Conservation (phyloP, 2,113 vertebrate genomes). For the Rhinolophus ferrumequinum region DNA sequence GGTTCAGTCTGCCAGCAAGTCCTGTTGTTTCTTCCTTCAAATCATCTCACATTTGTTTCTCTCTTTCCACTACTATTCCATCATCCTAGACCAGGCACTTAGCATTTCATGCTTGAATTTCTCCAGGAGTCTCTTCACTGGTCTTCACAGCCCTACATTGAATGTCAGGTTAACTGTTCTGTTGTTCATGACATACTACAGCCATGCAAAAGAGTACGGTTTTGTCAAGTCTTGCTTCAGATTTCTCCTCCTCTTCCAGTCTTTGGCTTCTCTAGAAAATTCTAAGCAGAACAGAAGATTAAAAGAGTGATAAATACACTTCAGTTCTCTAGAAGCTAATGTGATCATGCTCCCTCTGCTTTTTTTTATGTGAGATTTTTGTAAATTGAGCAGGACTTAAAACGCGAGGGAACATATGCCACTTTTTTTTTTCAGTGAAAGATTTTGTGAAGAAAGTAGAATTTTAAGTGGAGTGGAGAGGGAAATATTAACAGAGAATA, state of each 20-base stretch:
- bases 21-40: conserved; percentile 34
- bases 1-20: neutral
- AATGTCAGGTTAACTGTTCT: neutral
- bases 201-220: neutral
- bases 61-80: neutral
- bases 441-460: conserved; percentile 10
- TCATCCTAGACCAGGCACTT: neutral
- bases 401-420: neutral
- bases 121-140: neutral
- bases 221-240: neutral
- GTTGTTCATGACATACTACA: neutral
- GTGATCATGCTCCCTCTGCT: neutral
- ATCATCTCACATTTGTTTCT: neutral
- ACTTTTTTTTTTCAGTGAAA: neutral
- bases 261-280: conserved; percentile 27
- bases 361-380: neutral
- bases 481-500: neutral
- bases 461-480: conserved; percentile 13
- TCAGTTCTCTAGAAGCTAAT: neutral
- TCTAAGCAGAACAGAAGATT: conserved; percentile 10
- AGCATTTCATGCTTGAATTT: neutral
- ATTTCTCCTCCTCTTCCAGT: neutral
- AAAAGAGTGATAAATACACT: neutral
- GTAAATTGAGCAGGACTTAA: neutral
- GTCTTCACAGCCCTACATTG: neutral